Evolutionary conservation across 1,140 invertebrate species (phyloP).

Genomic region (Ephestia elutella): DNA sequence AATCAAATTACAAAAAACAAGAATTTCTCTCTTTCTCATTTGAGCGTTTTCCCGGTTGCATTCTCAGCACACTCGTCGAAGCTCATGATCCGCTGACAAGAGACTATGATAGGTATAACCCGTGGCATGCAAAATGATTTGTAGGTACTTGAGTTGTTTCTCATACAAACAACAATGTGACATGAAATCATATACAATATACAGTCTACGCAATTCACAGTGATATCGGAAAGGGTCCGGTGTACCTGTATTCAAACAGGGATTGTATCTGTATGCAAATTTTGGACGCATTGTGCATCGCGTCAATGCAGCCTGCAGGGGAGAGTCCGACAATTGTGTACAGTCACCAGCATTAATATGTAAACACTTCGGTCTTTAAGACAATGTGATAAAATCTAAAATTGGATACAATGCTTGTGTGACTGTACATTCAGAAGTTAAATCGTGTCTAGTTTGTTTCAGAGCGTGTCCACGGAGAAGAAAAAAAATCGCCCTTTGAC

Average conservation of each 20-base stretch:
- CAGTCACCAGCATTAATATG: too few species aligned
- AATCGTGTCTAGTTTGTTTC: slow-evolving; percentile 12
- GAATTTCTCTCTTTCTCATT: too few species aligned
- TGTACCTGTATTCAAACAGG: background rate
- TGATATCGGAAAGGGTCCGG: background rate
- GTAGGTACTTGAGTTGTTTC: background rate
- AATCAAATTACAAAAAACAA: too few species aligned
- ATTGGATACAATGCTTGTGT: too few species aligned
- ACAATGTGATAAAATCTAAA: too few species aligned
- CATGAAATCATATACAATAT: background rate
- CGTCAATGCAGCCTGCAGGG: slow-evolving; percentile 5
- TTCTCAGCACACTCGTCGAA: too few species aligned
- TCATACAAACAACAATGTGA: background rate
- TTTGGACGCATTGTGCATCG: slow-evolving; percentile 15
- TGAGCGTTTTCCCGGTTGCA: too few species aligned
- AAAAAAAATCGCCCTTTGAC: slow-evolving; percentile 8
- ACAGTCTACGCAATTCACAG: background rate
- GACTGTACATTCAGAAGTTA: slow-evolving; percentile 9
- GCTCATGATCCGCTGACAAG: too few species aligned
- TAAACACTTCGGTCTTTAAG: too few species aligned
- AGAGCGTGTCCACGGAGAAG: background rate
- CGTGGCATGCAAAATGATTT: too few species aligned
- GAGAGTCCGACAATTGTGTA: slow-evolving; percentile 7
- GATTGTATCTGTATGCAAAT: slow-evolving; percentile 16
- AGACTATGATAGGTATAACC: too few species aligned